Conservation (phyloP, 2,888 invertebrate species). For the Cerceris ruficornis region DNA sequence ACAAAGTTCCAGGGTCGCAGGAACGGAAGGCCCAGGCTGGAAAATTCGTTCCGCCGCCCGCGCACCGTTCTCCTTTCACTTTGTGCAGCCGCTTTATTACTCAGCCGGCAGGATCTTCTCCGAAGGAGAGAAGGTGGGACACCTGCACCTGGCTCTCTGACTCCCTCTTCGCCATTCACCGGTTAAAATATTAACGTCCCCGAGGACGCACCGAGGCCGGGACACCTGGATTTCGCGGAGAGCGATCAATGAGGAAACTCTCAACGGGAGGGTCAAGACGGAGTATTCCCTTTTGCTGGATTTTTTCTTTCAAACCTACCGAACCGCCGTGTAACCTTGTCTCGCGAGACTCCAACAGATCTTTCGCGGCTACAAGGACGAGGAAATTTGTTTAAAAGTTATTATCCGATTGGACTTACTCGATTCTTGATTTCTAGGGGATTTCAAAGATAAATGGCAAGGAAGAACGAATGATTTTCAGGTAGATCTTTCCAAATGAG, state of each 20-base stretch:
- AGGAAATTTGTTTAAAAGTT: not conserved
- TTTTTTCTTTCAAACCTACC: conserved; percentile 43
- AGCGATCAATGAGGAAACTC: conserved; percentile 61
- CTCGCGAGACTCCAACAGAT: conserved; percentile 28
- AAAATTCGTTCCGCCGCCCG: conserved; percentile 63
- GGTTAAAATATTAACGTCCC: conserved; percentile 74
- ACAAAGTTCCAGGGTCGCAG: conserved; percentile 46
- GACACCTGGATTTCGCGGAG: conserved; percentile 70
- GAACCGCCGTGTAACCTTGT: conserved; percentile 42
- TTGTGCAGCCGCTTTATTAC: conserved; percentile 54
- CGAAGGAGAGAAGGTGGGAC: conserved; percentile 56
- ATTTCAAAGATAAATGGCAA: no score
- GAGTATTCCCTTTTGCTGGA: conserved; percentile 20
- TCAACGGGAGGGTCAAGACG: conserved; percentile 35
- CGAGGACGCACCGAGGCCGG: conserved; percentile 52
- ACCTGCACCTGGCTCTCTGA: conserved; percentile 69
- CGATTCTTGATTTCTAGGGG: not conserved
- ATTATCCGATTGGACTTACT: not conserved
- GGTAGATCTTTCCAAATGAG: no score
- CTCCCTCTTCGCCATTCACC: conserved; percentile 70
- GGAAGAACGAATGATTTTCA: no score
- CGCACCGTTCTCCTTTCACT: conserved; percentile 37
- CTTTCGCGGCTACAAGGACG: conserved; percentile 14
- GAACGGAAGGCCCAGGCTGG: conserved; percentile 21
- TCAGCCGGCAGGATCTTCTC: conserved; percentile 21